Base-by-base conservation (phyloP, 2,113 vertebrate genomes). In the Colossoma macropomum region DNA sequence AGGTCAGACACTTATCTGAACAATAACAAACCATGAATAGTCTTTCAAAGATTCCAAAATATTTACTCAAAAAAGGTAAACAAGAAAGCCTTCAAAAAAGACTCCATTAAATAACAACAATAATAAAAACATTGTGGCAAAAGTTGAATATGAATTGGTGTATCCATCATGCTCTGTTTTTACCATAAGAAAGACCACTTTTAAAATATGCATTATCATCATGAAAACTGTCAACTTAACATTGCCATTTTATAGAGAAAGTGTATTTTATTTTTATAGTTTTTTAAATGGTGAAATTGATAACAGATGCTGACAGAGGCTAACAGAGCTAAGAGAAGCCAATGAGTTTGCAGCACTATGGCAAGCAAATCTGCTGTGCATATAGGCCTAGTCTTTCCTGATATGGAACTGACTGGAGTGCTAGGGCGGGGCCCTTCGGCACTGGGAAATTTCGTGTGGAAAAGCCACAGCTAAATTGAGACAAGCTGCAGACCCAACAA, bases 381-480 rank as follows among this genome's bases (percentile, higher is more conserved):
- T 62, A 5, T 32, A 1, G 38, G 4, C 38, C 9, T n/a, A 52
- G 65, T 74, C 60, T 75, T 62, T 32, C 75, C 56, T 85, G 69
- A 80, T 74, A 80, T 66, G 77, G 45, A 75, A 80, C 48, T 38
- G 59, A 66, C 48, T 25, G 23, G 25, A 59, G 63, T 73, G 38
- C 72, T 60, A 82, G 84, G 86, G 86, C 77, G 38, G 72, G 77
- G 86, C 82, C 69, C 74, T 75, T 34, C 41, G 41, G 41, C 12
- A 3, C 34, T 75, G 84, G 75, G 84, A 83, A 74, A 78, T 74
- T 73, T 68, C 23, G 32, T 60, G 72, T 66, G 76, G 84, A 79
- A 83, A 54, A 80, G 72, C 72, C 81, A 25, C 84, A 89, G 74
- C 81, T 75, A 82, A 86, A 86, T 74, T 27, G 19, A 76, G 86